phyloP scores from a whole-genome alignment of 2,797 vertebrate species.

The Margarornis squamiger region DNA sequence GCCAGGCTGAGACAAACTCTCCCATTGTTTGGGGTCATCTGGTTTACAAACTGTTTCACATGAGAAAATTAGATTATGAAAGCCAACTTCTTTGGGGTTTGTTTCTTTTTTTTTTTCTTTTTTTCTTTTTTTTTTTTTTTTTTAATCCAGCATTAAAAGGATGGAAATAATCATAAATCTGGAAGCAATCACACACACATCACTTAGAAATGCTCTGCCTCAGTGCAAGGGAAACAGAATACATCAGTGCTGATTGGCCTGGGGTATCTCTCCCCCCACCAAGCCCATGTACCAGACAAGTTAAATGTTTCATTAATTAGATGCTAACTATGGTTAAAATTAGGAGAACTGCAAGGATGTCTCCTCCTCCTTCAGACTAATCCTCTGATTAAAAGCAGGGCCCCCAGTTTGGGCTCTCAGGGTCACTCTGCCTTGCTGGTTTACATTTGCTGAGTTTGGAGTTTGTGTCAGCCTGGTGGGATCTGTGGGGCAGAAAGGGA shows the following conservation, averaged over 20 bases:
- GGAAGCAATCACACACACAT: conserved; percentile 63
- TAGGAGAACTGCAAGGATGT: conserved; percentile 10
- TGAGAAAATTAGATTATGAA: conserved; percentile 66
- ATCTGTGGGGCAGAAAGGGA: background rate
- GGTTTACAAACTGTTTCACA: conserved; percentile 64
- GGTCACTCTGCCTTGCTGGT: background rate
- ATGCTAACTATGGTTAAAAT: conserved; percentile 53
- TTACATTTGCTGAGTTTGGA: background rate
- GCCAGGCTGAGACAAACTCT: conserved; percentile 35
- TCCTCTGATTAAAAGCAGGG: conserved; percentile 16
- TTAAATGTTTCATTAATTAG: conserved; percentile 67
- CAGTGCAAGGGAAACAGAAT: conserved; percentile 48
- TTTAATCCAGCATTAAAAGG: conserved; percentile 18
- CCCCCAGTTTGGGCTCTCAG: background rate
- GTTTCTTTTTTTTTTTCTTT: background rate
- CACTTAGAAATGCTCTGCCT: conserved; percentile 58
- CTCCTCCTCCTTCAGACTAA: conserved; percentile 2
- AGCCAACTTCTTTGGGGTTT: conserved; percentile 12
- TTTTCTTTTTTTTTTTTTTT: background rate
- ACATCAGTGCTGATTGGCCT: conserved; percentile 33
- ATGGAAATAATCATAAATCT: conserved; percentile 58
- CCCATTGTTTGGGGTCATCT: conserved; percentile 66
- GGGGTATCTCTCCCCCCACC: conserved; percentile 20
- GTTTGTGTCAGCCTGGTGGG: background rate
- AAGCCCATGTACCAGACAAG: conserved; percentile 53